Evolutionary conservation across 2,797 vertebrate species (phyloP), one percentile per base, ranked within the genome.

Genomic region (Rhodeus uyekii): DNA sequence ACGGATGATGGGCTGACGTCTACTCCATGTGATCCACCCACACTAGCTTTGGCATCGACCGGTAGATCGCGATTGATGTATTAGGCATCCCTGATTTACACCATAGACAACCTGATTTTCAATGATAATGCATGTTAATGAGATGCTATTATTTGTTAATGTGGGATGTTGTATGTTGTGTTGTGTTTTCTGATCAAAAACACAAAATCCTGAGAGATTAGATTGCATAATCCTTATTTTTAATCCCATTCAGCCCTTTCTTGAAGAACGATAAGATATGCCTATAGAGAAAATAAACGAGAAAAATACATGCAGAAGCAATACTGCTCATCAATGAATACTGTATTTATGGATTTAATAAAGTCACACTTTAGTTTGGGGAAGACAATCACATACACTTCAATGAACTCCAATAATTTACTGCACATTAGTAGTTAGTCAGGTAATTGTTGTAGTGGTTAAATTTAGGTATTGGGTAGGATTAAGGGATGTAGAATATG

Each of bases 181-280:
- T 60, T 60, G 53, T n/a, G 63, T 65, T 65, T 65, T 38, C 34
- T 64, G 9, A 38, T n/a, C 34, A 65, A 72, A 72, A 50, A 19
- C 44, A 72, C 44, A 50, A 71, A 27, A 29, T 27, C 42, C 42
- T 32, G 29, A 34, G 10, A n/a, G 12, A 36, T 46, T 71, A 29
- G 24, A 19, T 12, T 46, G 38, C 24, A 69, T 69, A 1, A 69
- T 46, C 32, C n/a, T 46, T 6, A 5, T 19, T 18, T 53, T 14
- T 60, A 1, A 16, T 18, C 42, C 29, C 24, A 44, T 29, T 32
- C 2, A 60, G 4, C 29, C 2, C 61, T 34, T 32, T 4, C 10
- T 55, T 55, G 53, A 55, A 61, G 24, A 61, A 61, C 5, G 5
- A 27, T 32, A 27, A 22, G 18, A 65, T 22, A n/a, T n/a, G 5